Base-by-base conservation (phyloP, 1,140 invertebrate genomes). In the Brachionus plicatilis region DNA sequence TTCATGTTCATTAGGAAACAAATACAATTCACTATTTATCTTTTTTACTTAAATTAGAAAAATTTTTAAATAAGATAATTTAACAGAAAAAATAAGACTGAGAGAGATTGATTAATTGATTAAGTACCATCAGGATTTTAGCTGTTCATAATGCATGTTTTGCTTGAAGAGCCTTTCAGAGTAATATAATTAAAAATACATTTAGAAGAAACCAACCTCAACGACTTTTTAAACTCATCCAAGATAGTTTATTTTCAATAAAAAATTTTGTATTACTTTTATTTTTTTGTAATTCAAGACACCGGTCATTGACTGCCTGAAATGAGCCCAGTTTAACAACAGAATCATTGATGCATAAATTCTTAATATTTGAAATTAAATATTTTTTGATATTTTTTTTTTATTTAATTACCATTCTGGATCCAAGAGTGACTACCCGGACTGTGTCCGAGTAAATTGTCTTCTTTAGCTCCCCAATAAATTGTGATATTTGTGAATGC, bases 401-500 rank as follows among this genome's bases (percentile, higher is more conserved):
- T 20, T 1, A 60, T 41, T 68, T 12, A 65, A 66, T 60, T 84
- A 89, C 89, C 87, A 89, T 88, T 85, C 97, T 91, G 1, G 96
- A 98, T n/a, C 94, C 95, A 84, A 99, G 90, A 17, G 95, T 93
- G 0, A 95, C 91, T n/a, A 96, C 92, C 85, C 94, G 92, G 20
- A 94, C 90, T 85, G 92, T 89, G 50, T 93, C 89, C 37, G 90
- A 91, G 90, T 94, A 97, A 7, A 92, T 91, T 86, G 94, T 97
- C 87, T 93, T 93, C 85, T 94, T 93, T 0, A 99, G 91, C 91
- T 99, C 97, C 76, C 93, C 92, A 33, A 98, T 92, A 91, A 98
- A 96, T 89, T 99, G 97, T 2, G 94, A 92, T 29, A 99, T 89
- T 88, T 99, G 97, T 8, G 96, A 98, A 90, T 99, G 96, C 41